These are phyloP conservation scores for Scelioninae gen. 2 DNA, from an alignment of 2,888 invertebrate genomes.

Conservation along the genomic window DNA sequence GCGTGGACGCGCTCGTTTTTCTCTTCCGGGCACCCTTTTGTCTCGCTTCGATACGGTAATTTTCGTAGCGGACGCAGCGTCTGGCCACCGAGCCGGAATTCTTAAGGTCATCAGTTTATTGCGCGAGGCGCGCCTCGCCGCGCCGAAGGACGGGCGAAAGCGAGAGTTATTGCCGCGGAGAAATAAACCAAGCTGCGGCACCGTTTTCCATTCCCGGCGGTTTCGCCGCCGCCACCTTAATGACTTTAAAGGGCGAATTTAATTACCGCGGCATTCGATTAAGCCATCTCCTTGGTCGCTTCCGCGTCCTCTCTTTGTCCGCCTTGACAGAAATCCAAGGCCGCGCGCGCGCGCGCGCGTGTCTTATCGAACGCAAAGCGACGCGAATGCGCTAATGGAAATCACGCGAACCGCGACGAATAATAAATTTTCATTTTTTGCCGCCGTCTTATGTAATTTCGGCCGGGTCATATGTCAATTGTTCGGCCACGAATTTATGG, in stretches of 20 bases:
- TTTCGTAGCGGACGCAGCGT: conserved; percentile 57
- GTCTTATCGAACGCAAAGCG: conserved; percentile 30
- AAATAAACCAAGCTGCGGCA: conserved; percentile 57
- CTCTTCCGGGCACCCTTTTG: conserved; percentile 63
- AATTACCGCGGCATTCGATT: conserved; percentile 65
- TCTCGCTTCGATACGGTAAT: conserved; percentile 64
- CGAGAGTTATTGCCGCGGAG: conserved; percentile 51
- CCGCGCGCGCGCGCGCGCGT: too few species aligned
- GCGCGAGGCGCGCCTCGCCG: conserved; percentile 58
- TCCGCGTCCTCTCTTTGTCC: conserved; percentile 26
- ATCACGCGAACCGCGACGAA: conserved; percentile 28
- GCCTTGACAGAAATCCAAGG: conserved; percentile 25
- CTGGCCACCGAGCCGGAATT: conserved; percentile 47
- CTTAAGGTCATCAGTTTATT: conserved; percentile 68
- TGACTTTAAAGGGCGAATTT: conserved; percentile 63
- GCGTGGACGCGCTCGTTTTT: conserved; percentile 67
- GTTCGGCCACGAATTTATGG: conserved; percentile 27
- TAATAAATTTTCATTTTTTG: conserved; percentile 37
- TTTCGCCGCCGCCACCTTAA: conserved; percentile 62
- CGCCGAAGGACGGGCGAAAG: conserved; percentile 43
- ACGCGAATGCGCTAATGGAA: conserved; percentile 24
- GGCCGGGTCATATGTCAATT: conserved; percentile 31
- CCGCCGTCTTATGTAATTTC: conserved; percentile 20
- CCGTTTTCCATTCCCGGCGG: conserved; percentile 59
- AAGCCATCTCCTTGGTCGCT: conserved; percentile 56